phyloP scores from a whole-genome alignment of 2,888 invertebrate genomes.

The Allacma fusca region DNA sequence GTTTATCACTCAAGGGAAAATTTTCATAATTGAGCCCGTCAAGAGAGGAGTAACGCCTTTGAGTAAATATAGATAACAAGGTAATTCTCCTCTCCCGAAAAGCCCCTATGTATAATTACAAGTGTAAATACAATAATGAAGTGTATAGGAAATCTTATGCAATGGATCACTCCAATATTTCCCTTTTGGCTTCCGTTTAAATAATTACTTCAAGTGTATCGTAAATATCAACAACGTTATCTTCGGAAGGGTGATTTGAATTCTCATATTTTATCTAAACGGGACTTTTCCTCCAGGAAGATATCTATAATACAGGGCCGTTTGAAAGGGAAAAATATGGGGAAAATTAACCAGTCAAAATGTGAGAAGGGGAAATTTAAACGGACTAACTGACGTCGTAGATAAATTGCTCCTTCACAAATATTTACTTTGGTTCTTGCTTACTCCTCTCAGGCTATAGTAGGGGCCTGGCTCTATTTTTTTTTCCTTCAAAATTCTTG shows the following conservation, averaged over 20 bases:
- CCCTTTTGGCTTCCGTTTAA: slow-evolving; percentile 4
- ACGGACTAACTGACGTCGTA: not conserved
- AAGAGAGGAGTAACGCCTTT: not conserved
- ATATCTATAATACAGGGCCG: no score
- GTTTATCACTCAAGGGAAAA: not conserved
- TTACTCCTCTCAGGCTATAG: not conserved
- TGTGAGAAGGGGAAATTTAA: slow-evolving; percentile 20
- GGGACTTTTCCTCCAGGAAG: no score
- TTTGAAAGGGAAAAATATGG: not conserved
- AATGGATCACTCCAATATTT: not conserved
- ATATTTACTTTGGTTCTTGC: slow-evolving; percentile 6
- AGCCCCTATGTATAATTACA: not conserved
- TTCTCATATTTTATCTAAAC: not conserved
- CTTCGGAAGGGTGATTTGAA: not conserved
- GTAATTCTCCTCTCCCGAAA: not conserved
- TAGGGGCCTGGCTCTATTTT: not conserved
- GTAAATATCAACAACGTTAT: slow-evolving; percentile 10
- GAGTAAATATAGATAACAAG: not conserved
- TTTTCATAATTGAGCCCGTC: not conserved
- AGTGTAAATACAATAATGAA: no score
- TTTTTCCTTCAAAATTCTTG: not conserved
- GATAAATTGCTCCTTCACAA: slow-evolving; percentile 21
- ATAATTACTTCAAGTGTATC: slow-evolving; percentile 10
- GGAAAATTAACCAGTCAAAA: not conserved
- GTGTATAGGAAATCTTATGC: no score